Evolutionary conservation across 1,140 invertebrate species (phyloP), one percentile per base, ranked within the genome.

Genomic region (Reticulitermes speratus): DNA sequence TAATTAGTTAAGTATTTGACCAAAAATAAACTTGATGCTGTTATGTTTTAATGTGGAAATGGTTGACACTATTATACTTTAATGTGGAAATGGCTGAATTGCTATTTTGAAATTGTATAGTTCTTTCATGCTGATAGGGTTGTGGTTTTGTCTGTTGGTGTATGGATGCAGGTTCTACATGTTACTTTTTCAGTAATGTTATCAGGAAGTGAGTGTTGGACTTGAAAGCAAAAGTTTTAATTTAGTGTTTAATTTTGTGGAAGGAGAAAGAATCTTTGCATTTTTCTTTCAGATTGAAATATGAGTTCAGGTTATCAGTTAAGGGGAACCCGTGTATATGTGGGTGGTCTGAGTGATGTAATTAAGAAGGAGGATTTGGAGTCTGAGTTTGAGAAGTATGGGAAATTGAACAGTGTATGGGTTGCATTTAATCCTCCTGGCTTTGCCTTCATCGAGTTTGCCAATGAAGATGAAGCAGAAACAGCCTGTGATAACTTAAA

Each of bases 361-460:
- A 95, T 97, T 88, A 97, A 97, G 91, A 97, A 97, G 90, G 96
- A 97, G 91, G 96, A 97, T 90, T 91, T 97, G 65, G 96, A 98
- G 90, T 93, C 94, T 90, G 95, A 96, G 90, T 97, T 97, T 90
- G 94, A 96, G 89, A 96, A 96, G 92, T 99, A 97, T 92, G 98
- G 98, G 84, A 97, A 97, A 84, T 90, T 95, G 84, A 98, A 96
- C 92, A 99, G 96, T 90, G 98, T 99, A 82, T 98, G 97, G 97
- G 97, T 98, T 87, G 97, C 97, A 55, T 95, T 97, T 90, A 98
- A 98, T 91, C 98, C 97, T 88, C 97, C 95, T 88, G 98, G 98
- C 88, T 99, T 99, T 93, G 99, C 98, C 85, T 99, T 99, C 93
- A 97, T 99, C 89, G 98, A 99, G 92, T 99, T 99, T 93, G 96